Conservation (phyloP, 2,888 invertebrate genomes). For the Isotomurus palustris region DNA sequence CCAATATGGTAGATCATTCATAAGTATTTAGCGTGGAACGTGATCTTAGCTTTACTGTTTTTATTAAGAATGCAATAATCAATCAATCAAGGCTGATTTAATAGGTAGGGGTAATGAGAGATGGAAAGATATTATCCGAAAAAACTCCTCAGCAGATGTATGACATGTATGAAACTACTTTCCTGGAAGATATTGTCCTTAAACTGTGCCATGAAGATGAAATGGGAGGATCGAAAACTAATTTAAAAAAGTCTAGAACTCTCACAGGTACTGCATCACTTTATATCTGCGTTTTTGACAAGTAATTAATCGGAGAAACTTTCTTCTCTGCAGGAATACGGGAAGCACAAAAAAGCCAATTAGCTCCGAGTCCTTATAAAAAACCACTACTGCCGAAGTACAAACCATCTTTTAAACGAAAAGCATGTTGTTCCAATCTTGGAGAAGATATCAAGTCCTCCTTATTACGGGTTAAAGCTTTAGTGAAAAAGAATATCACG, state of each 20-base stretch:
- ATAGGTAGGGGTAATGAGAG: slow-evolving; percentile 19
- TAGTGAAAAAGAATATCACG: neutral
- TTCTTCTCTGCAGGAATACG: no score
- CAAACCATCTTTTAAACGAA: neutral
- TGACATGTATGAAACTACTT: slow-evolving; percentile 9
- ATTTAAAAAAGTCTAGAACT: no score
- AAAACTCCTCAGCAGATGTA: slow-evolving; percentile 11
- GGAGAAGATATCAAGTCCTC: neutral
- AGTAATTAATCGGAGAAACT: no score
- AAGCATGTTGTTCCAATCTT: neutral
- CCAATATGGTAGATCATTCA: slow-evolving; percentile 1
- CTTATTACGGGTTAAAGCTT: neutral
- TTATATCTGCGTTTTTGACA: no score
- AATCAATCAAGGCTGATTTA: no score
- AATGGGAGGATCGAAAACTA: neutral
- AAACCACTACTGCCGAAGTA: neutral
- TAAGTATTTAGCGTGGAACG: no score
- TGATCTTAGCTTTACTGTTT: no score
- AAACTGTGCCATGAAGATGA: slow-evolving; percentile 20
- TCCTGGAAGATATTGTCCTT: slow-evolving; percentile 25
- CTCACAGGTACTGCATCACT: no score
- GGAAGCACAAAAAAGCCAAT: no score
- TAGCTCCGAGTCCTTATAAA: no score
- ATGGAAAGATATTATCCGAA: slow-evolving; percentile 20
- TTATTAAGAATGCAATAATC: no score